Conservation (phyloP, 2,797 vertebrate genomes). For the Danio aesculapii region DNA sequence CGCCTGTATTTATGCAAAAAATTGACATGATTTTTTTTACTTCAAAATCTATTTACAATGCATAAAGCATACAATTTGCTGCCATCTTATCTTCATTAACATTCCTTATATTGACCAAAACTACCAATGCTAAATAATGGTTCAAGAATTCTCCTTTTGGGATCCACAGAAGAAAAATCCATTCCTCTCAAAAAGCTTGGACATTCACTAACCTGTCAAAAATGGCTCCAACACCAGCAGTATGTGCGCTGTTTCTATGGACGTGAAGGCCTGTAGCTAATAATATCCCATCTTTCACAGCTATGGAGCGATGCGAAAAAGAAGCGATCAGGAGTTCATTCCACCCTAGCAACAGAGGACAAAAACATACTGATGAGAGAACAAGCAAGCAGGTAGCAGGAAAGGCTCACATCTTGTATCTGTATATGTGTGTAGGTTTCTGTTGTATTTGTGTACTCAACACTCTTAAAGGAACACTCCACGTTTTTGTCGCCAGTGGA, state of each 20-base stretch:
- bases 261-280: slow-evolving; percentile 87
- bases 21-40: background rate
- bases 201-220: slow-evolving; percentile 82
- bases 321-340: slow-evolving; percentile 70
- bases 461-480: too few relatives aligned
- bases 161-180: background rate
- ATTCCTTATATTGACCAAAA: background rate
- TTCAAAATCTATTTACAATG: too few relatives aligned
- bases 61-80: background rate
- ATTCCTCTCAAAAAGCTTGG: background rate
- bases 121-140: background rate
- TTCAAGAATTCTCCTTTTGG: background rate
- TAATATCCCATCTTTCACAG: slow-evolving; percentile 84
- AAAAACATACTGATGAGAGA: background rate
- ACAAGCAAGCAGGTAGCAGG: background rate
- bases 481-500: too few relatives aligned
- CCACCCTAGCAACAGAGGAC: slow-evolving; percentile 59
- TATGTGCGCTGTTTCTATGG: slow-evolving; percentile 87
- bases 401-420: background rate
- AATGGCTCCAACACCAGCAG: slow-evolving; percentile 87
- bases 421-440: background rate
- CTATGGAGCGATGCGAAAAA: slow-evolving; percentile 67
- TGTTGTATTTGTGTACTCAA: background rate
- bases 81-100: background rate
- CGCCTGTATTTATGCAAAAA: too few relatives aligned